These are phyloP conservation scores for Probosciger aterrimus DNA, from an alignment of 2,113 vertebrate genomes.

Conservation along the genomic window DNA sequence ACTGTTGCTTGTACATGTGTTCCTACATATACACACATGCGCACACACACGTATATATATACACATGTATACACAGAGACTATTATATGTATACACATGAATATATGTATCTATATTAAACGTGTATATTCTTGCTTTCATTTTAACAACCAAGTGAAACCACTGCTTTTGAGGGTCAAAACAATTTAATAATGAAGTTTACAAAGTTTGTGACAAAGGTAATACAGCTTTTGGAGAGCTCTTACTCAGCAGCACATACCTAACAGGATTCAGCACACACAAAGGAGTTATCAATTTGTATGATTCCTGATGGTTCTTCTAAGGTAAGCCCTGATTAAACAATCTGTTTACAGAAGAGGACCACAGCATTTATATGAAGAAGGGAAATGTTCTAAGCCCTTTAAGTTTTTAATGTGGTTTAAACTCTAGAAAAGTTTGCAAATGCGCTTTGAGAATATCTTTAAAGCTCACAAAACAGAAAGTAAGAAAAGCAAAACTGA, in stretches of 20 bases:
- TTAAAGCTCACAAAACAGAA: not conserved
- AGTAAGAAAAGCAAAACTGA: not conserved
- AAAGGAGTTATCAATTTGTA: not conserved
- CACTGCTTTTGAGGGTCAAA: not conserved
- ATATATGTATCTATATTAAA: not conserved
- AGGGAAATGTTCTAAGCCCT: not conserved
- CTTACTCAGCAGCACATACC: not conserved
- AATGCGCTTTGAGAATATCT: not conserved
- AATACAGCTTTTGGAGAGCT: not conserved
- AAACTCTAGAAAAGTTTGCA: not conserved
- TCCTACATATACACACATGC: fast-evolving
- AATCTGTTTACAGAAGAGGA: not conserved
- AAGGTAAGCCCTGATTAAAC: not conserved
- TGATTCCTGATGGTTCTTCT: not conserved
- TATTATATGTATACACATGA: not conserved
- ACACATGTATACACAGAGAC: not conserved
- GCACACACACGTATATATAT: fast-evolving
- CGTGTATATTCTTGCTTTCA: not conserved
- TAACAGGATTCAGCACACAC: not conserved
- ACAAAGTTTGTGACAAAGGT: not conserved
- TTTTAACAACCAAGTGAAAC: not conserved
- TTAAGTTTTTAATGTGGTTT: not conserved
- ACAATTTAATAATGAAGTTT: not conserved
- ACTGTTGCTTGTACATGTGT: not conserved
- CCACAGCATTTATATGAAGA: not conserved